Evolutionary conservation across 2,113 vertebrate species (phyloP).

Genomic region (Lampris megalopsis): DNA sequence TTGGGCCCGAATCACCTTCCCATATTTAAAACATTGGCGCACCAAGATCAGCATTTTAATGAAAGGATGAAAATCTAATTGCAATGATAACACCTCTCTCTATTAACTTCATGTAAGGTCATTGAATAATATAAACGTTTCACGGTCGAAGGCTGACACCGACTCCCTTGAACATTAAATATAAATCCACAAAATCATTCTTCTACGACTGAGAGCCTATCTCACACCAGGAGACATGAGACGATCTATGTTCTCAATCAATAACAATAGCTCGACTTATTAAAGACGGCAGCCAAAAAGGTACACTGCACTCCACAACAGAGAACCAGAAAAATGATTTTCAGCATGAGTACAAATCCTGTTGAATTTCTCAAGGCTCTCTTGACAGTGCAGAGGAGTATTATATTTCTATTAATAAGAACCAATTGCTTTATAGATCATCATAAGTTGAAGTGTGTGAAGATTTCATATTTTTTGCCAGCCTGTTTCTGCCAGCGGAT

Average conservation of each 20-base stretch:
- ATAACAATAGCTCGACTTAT: constrained; percentile 41
- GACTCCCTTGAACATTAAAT: neutral
- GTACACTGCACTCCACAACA: constrained; percentile 14
- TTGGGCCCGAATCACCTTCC: constrained; percentile 66
- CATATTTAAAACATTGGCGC: constrained; percentile 77
- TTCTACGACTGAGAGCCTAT: too few species aligned
- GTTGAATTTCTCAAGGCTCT: constrained; percentile 40
- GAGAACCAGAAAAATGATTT: constrained; percentile 40
- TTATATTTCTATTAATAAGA: constrained; percentile 59
- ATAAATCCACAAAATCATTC: too few species aligned
- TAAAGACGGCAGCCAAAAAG: constrained; percentile 36
- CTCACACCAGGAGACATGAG: too few species aligned
- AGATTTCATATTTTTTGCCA: constrained; percentile 40
- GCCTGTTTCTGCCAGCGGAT: neutral
- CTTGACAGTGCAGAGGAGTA: constrained; percentile 10
- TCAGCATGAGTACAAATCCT: constrained; percentile 15
- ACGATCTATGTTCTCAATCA: neutral
- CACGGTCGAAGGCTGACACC: constrained; percentile 10
- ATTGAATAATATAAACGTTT: constrained; percentile 41
- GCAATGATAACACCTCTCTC: constrained; percentile 72
- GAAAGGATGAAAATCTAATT: constrained; percentile 72
- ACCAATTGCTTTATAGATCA: neutral
- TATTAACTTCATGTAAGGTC: constrained; percentile 62
- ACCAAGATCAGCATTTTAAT: constrained; percentile 70
- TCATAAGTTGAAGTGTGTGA: constrained; percentile 27